These are phyloP conservation scores for Clivina fossor DNA, from an alignment of 2,888 invertebrate species.

Conservation along the genomic window DNA sequence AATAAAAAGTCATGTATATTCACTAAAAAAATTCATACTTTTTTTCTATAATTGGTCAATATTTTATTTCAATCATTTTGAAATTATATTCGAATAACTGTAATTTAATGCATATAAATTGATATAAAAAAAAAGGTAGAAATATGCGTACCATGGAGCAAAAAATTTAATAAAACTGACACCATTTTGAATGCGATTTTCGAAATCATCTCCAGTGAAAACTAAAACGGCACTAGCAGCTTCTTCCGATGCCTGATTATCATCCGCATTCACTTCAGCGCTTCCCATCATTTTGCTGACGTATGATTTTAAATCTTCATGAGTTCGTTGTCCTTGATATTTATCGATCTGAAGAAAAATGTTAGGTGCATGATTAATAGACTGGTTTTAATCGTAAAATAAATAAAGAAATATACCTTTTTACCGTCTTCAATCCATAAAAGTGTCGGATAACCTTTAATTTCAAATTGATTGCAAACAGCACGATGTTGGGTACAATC, in stretches of 20 bases:
- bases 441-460: constrained; percentile 85
- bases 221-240: constrained; percentile 58
- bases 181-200: constrained; percentile 68
- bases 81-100: too few species aligned
- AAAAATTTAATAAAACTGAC: constrained; percentile 83
- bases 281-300: constrained; percentile 69
- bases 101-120: too few species aligned
- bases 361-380: too few species aligned
- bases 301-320: constrained; percentile 70
- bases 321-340: constrained; percentile 67
- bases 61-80: too few species aligned
- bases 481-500: constrained; percentile 79
- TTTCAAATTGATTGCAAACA: constrained; percentile 76
- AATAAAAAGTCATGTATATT: too few species aligned
- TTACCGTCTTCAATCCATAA: constrained; percentile 87
- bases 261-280: constrained; percentile 49
- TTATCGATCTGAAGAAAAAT: constrained; percentile 65
- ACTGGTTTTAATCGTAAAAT: too few species aligned
- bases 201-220: constrained; percentile 72
- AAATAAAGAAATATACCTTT: constrained; percentile 57
- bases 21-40: too few species aligned
- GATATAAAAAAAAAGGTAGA: constrained; percentile 1
- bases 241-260: constrained; percentile 44
- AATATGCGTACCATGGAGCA: constrained; percentile 73
- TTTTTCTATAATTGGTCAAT: too few species aligned